Evolutionary conservation across 2,113 vertebrate genomes (phyloP).

Genomic region (Nycticorax nycticorax): DNA sequence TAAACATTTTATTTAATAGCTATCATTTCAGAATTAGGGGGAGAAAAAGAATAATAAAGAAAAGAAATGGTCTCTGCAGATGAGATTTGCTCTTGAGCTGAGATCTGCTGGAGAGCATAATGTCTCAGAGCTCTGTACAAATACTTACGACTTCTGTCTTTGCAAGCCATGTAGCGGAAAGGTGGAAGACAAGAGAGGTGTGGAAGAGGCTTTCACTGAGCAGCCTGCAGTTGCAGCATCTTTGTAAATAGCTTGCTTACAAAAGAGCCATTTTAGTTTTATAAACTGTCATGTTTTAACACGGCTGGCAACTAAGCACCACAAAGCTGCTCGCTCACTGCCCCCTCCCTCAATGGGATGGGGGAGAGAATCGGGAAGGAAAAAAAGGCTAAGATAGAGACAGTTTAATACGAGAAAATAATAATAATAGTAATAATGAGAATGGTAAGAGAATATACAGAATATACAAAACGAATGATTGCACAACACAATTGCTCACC

Average conservation of each 20-base stretch:
- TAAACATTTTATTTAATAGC: constrained; percentile 20
- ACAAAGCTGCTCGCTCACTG: too few species aligned
- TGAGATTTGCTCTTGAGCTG: neutral
- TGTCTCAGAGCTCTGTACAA: fast-evolving
- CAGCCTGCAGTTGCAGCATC: neutral
- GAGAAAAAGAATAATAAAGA: neutral
- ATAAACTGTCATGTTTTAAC: neutral
- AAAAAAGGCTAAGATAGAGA: too few species aligned
- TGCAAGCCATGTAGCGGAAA: neutral
- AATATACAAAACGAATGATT: too few species aligned
- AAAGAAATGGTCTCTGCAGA: neutral
- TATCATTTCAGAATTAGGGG: constrained; percentile 12
- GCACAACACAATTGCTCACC: too few species aligned
- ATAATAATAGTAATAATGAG: too few species aligned
- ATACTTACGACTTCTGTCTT: neutral
- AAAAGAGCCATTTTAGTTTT: neutral
- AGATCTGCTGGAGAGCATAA: neutral
- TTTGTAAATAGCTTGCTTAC: neutral
- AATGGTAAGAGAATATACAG: too few species aligned
- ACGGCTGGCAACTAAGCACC: too few species aligned
- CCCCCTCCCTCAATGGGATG: too few species aligned
- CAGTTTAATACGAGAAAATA: too few species aligned
- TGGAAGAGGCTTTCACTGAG: neutral
- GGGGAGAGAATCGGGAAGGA: too few species aligned
- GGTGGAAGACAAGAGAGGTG: neutral